Evolutionary conservation across 2,113 vertebrate species (phyloP), one percentile per base, ranked within the genome.

Genomic region (Zosterops pallidus): DNA sequence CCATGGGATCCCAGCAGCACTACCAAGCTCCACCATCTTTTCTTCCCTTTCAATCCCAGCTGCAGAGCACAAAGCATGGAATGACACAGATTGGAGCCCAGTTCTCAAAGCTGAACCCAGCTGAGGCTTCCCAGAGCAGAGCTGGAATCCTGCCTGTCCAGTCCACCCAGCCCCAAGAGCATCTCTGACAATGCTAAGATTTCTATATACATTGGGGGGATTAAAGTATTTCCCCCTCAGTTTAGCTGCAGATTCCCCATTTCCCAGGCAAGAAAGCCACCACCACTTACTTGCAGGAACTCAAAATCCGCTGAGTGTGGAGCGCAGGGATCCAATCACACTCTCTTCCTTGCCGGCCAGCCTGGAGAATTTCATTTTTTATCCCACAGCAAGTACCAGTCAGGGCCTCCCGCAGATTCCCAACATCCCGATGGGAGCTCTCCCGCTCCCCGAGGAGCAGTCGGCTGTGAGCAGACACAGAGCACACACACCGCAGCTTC

Each of bases 201-300:
- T 75, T 35, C 64, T 15, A 1, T 1, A 9, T 0, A 10, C 6
- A 15, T 25, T 1, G 11, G 1, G 1, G 0, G 1, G 23, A 15
- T 57, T 17, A 5, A 60, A 39, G 33, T 5, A 7, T 31, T 26
- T 33, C n/a, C 9, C 33, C 25, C 26, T 0, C 3, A 3, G 1
- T 42, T 77, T 12, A 62, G 35, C 4, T 11, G n/a, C 41, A 47
- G 47, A 17, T 4, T n/a, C 49, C 47, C 41, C 2, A 0, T 44
- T 47, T 46, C 22, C 60, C 44, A 56, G n/a, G 39, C 28, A 49
- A 44, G 50, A 72, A 91, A 90, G 6, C 11, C 25, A 65, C 2
- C 31, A 19, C 6, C 85, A 96, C 96, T 97, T 94, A 97, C 96
- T 24, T 26, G 63, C 64, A 70, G 56, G 5, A 31, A 6, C 83